Percentiles rank a stretch among this genome's conserved stretches.
phyloP scores from a whole-genome alignment of 2,113 vertebrate species.

The Phoxinus phoxinus region DNA sequence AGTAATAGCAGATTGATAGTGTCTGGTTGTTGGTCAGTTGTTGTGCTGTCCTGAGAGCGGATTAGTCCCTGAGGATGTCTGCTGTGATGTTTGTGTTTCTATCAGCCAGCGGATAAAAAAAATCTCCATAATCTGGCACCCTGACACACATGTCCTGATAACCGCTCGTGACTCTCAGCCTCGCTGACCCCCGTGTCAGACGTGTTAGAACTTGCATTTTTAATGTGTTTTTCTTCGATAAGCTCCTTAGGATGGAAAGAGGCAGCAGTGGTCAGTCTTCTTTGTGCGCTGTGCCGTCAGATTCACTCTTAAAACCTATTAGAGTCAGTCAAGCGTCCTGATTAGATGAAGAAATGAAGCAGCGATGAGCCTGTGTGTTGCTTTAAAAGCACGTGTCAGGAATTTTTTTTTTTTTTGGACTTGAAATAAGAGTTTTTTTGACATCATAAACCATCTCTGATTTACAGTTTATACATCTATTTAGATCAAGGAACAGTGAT shows the following conservation, averaged over 20 bases:
- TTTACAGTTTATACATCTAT: background rate
- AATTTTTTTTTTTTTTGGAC: conserved; percentile 63
- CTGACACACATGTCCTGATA: conserved; percentile 26
- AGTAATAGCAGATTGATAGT: background rate
- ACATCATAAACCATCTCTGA: background rate
- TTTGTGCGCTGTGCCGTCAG: background rate
- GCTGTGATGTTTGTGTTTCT: conserved; percentile 60
- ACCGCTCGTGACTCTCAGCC: background rate
- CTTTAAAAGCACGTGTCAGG: conserved; percentile 42
- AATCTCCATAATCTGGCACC: conserved; percentile 9
- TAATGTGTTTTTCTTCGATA: conserved; percentile 38
- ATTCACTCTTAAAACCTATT: conserved; percentile 34
- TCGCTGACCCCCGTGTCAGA: background rate
- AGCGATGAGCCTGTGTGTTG: conserved; percentile 3
- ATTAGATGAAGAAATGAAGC: conserved; percentile 41
- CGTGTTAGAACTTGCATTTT: conserved; percentile 44
- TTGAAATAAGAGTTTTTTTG: background rate
- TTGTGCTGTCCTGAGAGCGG: background rate
- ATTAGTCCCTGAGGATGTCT: conserved; percentile 15
- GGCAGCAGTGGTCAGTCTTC: conserved; percentile 36
- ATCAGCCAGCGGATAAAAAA: conserved; percentile 1
- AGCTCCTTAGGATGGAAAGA: conserved; percentile 34
- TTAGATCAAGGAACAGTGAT: too few species aligned
- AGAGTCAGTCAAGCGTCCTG: conserved; percentile 19
- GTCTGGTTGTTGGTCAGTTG: conserved; percentile 65